Evolutionary conservation across 2,888 invertebrate species (phyloP).

Genomic region (Xestia ashworthii): DNA sequence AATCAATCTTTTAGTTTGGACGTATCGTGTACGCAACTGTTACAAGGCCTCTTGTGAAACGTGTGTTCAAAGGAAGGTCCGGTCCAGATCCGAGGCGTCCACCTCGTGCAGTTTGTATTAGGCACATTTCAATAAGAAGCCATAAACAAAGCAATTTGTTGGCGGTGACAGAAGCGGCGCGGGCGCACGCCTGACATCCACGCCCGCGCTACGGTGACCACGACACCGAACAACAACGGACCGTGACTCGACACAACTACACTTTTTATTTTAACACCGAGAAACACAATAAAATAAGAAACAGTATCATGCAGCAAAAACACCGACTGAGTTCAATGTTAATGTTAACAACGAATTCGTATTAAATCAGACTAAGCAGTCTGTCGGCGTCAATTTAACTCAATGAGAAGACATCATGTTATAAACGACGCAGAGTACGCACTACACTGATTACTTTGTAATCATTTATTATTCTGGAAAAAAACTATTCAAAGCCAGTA

Average conservation of each 20-base stretch:
- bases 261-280: conserved; percentile 68
- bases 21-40: conserved; percentile 26
- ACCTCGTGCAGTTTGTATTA: conserved; percentile 63
- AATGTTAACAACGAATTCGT: conserved; percentile 29
- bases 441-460: conserved; percentile 36
- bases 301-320: conserved; percentile 55
- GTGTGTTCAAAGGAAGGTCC: conserved; percentile 49
- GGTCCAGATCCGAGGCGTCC: conserved; percentile 49
- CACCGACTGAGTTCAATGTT: conserved; percentile 28
- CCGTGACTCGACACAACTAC: conserved; percentile 69
- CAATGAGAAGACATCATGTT: conserved; percentile 45
- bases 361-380: conserved; percentile 38
- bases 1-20: conserved; percentile 26
- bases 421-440: conserved; percentile 40
- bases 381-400: conserved; percentile 38
- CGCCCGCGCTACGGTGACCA: conserved; percentile 65
- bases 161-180: conserved; percentile 70
- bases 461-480: conserved; percentile 27
- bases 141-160: conserved; percentile 82
- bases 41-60: conserved; percentile 51
- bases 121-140: conserved; percentile 76
- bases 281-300: conserved; percentile 66
- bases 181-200: conserved; percentile 68
- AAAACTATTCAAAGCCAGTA: conserved; percentile 34
- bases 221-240: conserved; percentile 57